These are phyloP conservation scores for Trematocara marginatum DNA, from an alignment of 2,113 vertebrate species.

Conservation along the genomic window DNA sequence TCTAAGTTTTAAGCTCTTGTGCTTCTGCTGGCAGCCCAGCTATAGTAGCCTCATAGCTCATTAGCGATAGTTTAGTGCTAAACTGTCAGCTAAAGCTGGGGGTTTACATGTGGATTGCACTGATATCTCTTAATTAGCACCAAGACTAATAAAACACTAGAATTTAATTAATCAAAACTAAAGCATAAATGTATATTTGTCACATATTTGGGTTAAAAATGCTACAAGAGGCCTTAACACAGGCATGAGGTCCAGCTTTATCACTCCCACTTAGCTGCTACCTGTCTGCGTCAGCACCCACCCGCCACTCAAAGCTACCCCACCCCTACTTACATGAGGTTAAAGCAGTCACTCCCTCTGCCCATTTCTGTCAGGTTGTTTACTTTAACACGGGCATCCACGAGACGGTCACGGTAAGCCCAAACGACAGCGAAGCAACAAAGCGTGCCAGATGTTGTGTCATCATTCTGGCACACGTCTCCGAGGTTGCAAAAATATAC, in stretches of 20 bases:
- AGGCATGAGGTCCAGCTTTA: not conserved
- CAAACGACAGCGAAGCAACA: not conserved
- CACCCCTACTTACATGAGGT: not conserved
- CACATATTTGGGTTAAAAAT: not conserved
- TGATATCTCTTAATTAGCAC: not conserved
- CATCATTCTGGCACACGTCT: too few species aligned
- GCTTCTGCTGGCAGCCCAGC: not conserved
- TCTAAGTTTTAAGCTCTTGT: not conserved
- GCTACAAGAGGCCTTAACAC: not conserved
- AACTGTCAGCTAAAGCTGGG: not conserved
- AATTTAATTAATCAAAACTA: not conserved
- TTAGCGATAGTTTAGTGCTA: not conserved
- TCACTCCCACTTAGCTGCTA: not conserved
- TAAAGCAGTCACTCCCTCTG: too few species aligned
- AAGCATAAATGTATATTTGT: not conserved
- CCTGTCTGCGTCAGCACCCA: not conserved
- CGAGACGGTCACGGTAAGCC: fast-evolving
- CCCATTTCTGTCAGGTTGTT: not conserved
- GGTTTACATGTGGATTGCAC: not conserved
- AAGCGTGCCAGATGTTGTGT: fast-evolving
- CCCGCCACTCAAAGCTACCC: not conserved
- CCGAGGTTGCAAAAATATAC: not conserved
- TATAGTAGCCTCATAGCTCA: not conserved
- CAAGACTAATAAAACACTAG: not conserved
- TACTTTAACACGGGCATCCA: not conserved